Evolutionary conservation across 1,140 invertebrate species (phyloP).

Genomic region (Zaprionus nigranus): DNA sequence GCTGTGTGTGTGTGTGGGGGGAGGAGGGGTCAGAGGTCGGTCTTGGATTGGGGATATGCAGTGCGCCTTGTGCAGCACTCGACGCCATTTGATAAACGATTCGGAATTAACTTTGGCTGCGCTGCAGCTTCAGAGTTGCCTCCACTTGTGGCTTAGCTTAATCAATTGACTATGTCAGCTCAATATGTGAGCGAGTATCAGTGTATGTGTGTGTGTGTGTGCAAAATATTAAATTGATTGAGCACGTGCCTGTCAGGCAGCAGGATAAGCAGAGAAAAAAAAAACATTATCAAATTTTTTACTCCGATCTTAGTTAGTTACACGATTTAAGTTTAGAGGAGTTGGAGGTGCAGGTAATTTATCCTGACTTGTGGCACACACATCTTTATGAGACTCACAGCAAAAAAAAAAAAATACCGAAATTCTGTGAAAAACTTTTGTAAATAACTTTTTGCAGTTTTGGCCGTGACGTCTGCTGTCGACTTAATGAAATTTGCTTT

Average conservation of each 20-base stretch:
- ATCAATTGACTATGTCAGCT: conserved; percentile 79
- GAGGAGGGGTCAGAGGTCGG: background rate
- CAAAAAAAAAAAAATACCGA: conserved; percentile 32
- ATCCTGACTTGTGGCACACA: background rate
- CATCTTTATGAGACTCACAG: background rate
- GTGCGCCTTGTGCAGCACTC: conserved; percentile 39
- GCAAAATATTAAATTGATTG: conserved; percentile 69
- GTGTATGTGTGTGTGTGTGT: conserved; percentile 16
- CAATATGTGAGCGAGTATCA: conserved; percentile 49
- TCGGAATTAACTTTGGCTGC: conserved; percentile 71
- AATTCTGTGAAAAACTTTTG: conserved; percentile 52
- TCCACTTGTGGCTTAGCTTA: conserved; percentile 66
- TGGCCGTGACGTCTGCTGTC: conserved; percentile 50
- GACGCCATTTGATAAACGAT: conserved; percentile 74
- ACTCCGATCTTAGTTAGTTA: conserved; percentile 4
- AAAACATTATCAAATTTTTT: conserved; percentile 8
- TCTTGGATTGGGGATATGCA: background rate
- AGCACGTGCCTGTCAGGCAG: conserved; percentile 59
- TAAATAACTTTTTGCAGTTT: conserved; percentile 46
- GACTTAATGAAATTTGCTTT: conserved; percentile 73
- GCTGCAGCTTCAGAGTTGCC: conserved; percentile 54
- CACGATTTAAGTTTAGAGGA: background rate
- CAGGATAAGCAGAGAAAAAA: conserved; percentile 28
- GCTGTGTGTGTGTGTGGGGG: too few relatives aligned
- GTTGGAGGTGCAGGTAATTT: background rate